Percentiles rank a stretch among this genome's conserved stretches.
Conservation (phyloP, 2,888 invertebrate genomes). For the Homarus gammarus region DNA sequence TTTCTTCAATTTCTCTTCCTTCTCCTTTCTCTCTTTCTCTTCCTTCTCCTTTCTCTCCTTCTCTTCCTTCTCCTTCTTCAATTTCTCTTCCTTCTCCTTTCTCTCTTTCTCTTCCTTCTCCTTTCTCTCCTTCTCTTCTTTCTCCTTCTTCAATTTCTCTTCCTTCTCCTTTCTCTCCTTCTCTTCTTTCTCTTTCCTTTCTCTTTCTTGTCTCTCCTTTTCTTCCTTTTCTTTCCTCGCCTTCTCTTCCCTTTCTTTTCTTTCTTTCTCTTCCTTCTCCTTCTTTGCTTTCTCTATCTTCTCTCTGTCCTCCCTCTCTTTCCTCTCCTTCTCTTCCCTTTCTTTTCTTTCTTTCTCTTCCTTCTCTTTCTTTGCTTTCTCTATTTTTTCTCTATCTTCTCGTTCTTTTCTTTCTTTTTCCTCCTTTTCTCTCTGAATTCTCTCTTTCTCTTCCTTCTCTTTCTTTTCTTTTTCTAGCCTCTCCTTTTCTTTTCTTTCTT, state of each 20-base stretch:
- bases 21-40: background rate
- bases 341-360: background rate
- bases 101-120: background rate
- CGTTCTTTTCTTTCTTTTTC: background rate
- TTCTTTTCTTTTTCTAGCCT: background rate
- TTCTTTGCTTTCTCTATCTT: background rate
- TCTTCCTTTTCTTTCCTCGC: background rate
- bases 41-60: background rate
- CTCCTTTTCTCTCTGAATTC: background rate
- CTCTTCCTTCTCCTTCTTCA: background rate
- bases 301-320: background rate
- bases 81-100: background rate
- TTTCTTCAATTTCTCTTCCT: background rate
- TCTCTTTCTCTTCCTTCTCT: background rate
- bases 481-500: background rate
- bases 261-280: background rate
- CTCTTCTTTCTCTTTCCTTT: background rate
- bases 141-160: background rate
- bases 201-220: background rate
- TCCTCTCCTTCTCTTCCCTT: background rate
- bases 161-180: background rate
- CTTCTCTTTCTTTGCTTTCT: background rate
- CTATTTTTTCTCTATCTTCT: background rate
- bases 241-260: background rate
- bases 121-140: background rate